These are phyloP conservation scores for Zalophus californianus DNA, from an alignment of 2,797 vertebrate genomes.

Conservation along the genomic window DNA sequence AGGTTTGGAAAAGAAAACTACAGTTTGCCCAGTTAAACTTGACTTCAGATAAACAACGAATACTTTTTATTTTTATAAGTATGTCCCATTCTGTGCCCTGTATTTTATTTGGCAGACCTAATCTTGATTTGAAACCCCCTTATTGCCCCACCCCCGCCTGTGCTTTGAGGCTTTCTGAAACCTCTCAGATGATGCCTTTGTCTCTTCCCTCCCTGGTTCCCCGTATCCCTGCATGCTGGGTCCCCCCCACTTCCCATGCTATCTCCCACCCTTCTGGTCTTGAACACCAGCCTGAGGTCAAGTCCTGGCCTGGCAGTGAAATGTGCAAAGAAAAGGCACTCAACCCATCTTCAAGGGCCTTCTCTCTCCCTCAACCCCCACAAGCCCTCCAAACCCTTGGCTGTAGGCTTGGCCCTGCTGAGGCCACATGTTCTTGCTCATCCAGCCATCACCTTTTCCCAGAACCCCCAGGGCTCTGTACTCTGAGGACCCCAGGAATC, in stretches of 20 bases:
- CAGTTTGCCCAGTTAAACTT: background rate
- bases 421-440: too few species aligned
- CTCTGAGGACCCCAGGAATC: background rate
- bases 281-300: background rate
- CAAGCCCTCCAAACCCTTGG: background rate
- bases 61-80: background rate
- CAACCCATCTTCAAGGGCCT: background rate
- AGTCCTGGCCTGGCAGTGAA: background rate
- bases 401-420: background rate
- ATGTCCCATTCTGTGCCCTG: background rate
- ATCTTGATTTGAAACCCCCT: background rate
- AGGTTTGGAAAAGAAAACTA: background rate
- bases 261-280: background rate
- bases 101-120: background rate
- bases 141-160: too few species aligned
- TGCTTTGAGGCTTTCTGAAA: slow-evolving; percentile 27
- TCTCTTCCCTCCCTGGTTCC: background rate
- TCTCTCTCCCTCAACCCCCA: background rate
- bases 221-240: background rate
- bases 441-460: background rate
- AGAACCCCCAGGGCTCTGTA: background rate
- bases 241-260: background rate
- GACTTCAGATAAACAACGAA: background rate
- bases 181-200: background rate
- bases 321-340: background rate